Base-by-base conservation (phyloP, 2,797 vertebrate genomes). In the Tragopan temminckii region DNA sequence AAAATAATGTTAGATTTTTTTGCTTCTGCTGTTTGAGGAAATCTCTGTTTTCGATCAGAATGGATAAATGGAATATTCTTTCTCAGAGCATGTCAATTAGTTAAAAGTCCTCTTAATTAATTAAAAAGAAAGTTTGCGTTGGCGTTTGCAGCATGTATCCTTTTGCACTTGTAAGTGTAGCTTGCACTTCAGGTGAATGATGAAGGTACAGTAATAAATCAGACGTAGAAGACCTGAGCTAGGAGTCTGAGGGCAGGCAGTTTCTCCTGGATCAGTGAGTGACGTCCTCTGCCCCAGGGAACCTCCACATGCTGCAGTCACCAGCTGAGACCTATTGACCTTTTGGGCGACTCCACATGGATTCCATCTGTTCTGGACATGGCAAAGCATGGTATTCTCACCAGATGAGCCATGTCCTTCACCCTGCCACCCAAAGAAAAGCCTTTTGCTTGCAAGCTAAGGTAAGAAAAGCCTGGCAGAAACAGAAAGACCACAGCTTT, bases 251-350 rank as follows among this genome's bases (percentile, higher is more conserved):
- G 43, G 33, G 21, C 42, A n/a, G 29, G 55, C 9, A 29, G 29
- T 17, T 36, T 29, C 36, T 40, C 42, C 59, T 4, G 29, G 19
- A 14, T 9, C 14, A 11, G 48, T 1, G 29, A 45, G 9, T 0
- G 0, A 35, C 11, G 7, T 5, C 35, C 19, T 3, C 25, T 21
- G 67, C 27, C 16, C 1, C 35, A 3, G n/a, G 33, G 29, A 84
- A 7, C 75, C 69, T 36, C 29, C 5, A 1, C 13, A 1, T 0
- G 21, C 20, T 14, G 25, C 13, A 64, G 8, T 5, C 23, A 21
- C 19, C 35, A 25, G 33, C 31, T 6, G 24, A 42, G 48, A 29
- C 23, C 36, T 12, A 1, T 10, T 23, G 53, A 11, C n/a, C 24
- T 67, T 42, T 58, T 5, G 23, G 5, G 19, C 17, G 23, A 33